These are phyloP conservation scores for Zeugodacus cucurbitae DNA, from an alignment of 1,140 invertebrate species.

Conservation along the genomic window DNA sequence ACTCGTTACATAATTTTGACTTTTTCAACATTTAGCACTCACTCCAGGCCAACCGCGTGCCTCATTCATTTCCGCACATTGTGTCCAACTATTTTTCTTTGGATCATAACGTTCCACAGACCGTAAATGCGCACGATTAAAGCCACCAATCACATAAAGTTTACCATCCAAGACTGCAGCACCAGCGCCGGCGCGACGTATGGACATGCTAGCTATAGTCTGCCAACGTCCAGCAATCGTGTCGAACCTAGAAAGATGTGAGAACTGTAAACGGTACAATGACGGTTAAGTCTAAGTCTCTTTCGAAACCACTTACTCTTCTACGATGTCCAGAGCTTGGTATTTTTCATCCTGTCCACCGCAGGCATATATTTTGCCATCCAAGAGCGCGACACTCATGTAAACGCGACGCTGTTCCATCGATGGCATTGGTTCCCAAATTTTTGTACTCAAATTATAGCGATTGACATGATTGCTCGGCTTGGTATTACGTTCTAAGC, in stretches of 20 bases:
- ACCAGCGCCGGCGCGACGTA: neutral
- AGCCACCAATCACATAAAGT: neutral
- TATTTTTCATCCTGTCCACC: conserved; percentile 9
- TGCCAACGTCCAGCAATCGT: neutral
- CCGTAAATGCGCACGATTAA: neutral
- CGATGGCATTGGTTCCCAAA: neutral
- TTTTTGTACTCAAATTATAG: neutral
- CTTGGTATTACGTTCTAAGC: neutral
- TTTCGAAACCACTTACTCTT: neutral
- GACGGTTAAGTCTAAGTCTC: neutral
- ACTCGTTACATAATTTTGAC: neutral
- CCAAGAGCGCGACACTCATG: neutral
- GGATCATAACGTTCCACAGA: neutral
- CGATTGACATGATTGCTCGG: neutral
- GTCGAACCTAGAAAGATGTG: neutral
- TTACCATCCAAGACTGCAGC: neutral
- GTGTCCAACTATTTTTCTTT: neutral
- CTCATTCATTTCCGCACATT: neutral
- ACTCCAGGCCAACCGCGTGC: neutral
- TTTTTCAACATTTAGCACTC: neutral
- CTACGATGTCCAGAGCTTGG: neutral
- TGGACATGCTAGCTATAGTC: neutral
- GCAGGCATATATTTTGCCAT: neutral
- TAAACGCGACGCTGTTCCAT: conserved; percentile 15
- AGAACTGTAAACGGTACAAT: neutral